Evolutionary conservation across 2,888 invertebrate genomes (phyloP).

Genomic region (Acanthoscelides obtectus): DNA sequence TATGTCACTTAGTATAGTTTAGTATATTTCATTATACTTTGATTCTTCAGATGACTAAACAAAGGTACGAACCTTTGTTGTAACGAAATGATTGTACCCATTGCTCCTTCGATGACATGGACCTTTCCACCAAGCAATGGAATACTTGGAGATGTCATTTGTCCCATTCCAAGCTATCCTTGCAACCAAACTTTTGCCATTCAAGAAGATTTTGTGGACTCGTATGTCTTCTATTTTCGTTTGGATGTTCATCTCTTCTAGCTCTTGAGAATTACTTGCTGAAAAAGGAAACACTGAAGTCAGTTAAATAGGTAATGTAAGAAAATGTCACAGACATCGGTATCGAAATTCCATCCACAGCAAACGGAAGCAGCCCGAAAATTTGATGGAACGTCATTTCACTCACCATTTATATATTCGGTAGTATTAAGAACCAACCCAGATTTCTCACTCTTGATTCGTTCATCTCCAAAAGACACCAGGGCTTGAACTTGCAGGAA

Average conservation of each 20-base stretch:
- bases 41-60: too few species aligned
- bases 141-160: conserved; percentile 31
- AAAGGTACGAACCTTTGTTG: too few species aligned
- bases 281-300: background rate
- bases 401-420: conserved; percentile 45
- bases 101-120: conserved; percentile 44
- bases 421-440: conserved; percentile 70
- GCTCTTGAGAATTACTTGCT: conserved; percentile 11
- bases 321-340: too few species aligned
- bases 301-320: too few species aligned
- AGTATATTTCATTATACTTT: too few species aligned
- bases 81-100: conserved; percentile 46
- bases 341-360: too few species aligned
- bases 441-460: conserved; percentile 66
- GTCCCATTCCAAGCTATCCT: conserved; percentile 39
- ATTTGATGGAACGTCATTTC: too few species aligned
- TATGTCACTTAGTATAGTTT: too few species aligned
- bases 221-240: conserved; percentile 37
- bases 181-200: conserved; percentile 38
- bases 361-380: too few species aligned
- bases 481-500: conserved; percentile 76
- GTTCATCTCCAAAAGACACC: conserved; percentile 62
- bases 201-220: conserved; percentile 41
- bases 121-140: conserved; percentile 43
- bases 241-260: conserved; percentile 8